Evolutionary conservation across 2,113 vertebrate species (phyloP).

Genomic region (Sylvia atricapilla): DNA sequence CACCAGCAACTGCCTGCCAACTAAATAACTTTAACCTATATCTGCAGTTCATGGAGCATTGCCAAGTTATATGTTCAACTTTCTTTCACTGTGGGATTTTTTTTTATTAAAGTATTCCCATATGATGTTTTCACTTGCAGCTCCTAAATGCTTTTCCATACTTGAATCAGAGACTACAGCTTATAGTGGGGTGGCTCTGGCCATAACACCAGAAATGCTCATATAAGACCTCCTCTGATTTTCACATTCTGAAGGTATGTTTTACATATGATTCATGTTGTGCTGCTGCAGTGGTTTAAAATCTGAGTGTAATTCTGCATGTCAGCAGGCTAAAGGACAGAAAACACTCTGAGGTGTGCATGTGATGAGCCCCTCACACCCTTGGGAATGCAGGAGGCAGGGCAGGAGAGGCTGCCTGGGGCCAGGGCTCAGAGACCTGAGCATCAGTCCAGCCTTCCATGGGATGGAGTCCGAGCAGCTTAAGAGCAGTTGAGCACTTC

Average conservation of each 20-base stretch:
- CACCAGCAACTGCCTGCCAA: constrained; percentile 25
- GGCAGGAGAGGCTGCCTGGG: background rate
- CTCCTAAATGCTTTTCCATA: constrained; percentile 55
- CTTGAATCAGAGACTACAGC: background rate
- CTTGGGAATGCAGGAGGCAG: background rate
- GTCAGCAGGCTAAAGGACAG: background rate
- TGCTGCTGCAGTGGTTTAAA: background rate
- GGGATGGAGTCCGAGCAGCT: background rate
- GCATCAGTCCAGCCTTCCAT: background rate
- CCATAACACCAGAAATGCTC: constrained; percentile 1
- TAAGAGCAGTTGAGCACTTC: background rate
- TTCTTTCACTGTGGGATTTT: constrained; percentile 10
- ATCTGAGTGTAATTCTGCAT: background rate
- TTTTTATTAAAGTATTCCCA: constrained; percentile 49
- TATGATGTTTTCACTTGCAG: constrained; percentile 51
- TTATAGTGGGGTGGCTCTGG: background rate
- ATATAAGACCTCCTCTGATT: background rate
- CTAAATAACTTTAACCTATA: constrained; percentile 56
- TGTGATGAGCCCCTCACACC: background rate
- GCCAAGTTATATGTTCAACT: constrained; percentile 40
- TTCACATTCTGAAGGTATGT: constrained; percentile 4
- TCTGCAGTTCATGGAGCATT: constrained; percentile 24
- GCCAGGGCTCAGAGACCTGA: background rate
- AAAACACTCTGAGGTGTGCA: background rate
- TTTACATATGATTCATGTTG: background rate